Percentiles rank a stretch among this genome's conserved stretches.
Conservation (phyloP, 2,797 vertebrate species). For the Telmatherina bonti region DNA sequence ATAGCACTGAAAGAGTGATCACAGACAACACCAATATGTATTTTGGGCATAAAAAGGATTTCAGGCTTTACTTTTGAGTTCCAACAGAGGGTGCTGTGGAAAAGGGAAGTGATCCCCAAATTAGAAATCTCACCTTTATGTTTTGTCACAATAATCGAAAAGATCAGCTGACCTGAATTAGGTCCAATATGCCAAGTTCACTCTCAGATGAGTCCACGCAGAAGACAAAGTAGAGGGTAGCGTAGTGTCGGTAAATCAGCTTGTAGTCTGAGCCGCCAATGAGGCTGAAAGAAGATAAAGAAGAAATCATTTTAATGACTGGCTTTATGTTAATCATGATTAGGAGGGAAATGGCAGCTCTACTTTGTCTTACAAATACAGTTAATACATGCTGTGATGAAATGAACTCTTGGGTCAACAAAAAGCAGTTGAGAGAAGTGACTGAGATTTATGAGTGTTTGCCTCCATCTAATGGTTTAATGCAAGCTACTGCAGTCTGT, state of each 20-base stretch:
- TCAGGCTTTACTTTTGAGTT: no score
- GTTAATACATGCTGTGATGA: not conserved
- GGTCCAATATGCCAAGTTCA: slow-evolving; percentile 96
- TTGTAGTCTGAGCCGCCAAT: slow-evolving; percentile 99
- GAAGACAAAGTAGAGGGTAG: slow-evolving; percentile 98
- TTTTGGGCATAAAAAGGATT: no score
- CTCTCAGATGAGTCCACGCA: slow-evolving; percentile 99
- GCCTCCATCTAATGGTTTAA: slow-evolving; percentile 61
- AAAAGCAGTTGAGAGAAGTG: not conserved
- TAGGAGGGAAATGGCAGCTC: not conserved
- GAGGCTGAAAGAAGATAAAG: slow-evolving; percentile 70
- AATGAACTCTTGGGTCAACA: not conserved
- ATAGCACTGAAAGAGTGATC: no score
- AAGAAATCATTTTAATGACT: not conserved
- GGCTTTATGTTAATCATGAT: no score
- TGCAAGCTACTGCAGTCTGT: slow-evolving; percentile 25
- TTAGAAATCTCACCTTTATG: not conserved
- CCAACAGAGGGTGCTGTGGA: no score
- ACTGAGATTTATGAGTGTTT: slow-evolving; percentile 27
- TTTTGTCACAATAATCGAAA: not conserved
- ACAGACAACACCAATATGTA: no score
- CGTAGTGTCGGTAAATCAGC: slow-evolving; percentile 97
- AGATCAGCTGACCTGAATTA: slow-evolving; percentile 90
- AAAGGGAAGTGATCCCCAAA: not conserved
- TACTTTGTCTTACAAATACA: not conserved